These are phyloP conservation scores for Mormyrops attenuatus DNA, from an alignment of 2,797 vertebrate species.

Conservation along the genomic window DNA sequence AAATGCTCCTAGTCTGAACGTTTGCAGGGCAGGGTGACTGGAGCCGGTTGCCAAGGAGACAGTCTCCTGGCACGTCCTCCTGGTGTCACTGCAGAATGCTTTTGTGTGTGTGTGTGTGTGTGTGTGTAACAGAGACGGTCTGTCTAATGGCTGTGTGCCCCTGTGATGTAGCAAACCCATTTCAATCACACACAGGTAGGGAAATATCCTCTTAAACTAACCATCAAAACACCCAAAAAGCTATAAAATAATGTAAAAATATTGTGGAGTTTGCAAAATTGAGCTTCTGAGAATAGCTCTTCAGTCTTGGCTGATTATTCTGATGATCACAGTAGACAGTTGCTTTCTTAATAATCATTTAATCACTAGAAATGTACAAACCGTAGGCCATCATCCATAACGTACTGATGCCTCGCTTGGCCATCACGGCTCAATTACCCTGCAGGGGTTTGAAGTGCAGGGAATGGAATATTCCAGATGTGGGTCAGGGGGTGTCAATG, in stretches of 20 bases:
- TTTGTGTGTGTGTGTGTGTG: neutral
- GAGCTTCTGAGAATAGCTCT: neutral
- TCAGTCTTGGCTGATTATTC: neutral
- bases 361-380: neutral
- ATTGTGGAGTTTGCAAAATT: neutral
- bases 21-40: neutral
- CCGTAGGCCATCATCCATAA: neutral
- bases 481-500: neutral
- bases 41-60: conserved; percentile 33
- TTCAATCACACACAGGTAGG: neutral
- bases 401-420: neutral
- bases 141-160: neutral
- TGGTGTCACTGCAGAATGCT: neutral
- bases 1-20: neutral
- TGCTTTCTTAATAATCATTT: neutral
- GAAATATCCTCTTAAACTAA: neutral
- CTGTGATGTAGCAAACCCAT: neutral
- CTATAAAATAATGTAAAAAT: neutral
- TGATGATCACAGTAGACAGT: neutral
- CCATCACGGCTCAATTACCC: neutral
- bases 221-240: neutral
- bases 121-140: neutral
- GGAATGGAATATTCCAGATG: neutral
- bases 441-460: neutral
- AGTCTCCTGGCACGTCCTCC: neutral